Conservation (phyloP, 2,113 vertebrate genomes). For the Phrynosoma platyrhinos region DNA sequence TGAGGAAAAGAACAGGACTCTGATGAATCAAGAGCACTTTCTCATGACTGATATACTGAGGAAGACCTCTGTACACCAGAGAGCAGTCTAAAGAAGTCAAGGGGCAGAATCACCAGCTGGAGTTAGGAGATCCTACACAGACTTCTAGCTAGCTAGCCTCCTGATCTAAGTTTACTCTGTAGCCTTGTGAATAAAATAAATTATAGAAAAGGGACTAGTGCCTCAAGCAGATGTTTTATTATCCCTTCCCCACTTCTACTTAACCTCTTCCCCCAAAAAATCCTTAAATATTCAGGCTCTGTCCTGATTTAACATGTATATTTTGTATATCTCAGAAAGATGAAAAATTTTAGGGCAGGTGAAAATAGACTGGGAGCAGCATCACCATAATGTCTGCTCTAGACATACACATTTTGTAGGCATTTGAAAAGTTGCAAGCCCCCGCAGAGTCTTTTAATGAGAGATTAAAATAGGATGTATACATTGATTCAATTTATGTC, state of each 20-base stretch:
- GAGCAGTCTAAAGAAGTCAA: constrained; percentile 5
- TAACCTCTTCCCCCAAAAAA: no score
- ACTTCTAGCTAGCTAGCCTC: neutral
- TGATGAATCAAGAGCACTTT: constrained; percentile 10
- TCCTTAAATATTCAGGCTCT: neutral
- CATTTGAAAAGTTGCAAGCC: no score
- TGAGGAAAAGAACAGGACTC: neutral
- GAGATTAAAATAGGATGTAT: no score
- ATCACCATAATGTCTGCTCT: neutral
- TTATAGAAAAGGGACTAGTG: neutral
- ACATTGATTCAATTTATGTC: no score
- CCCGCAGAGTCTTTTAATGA: no score
- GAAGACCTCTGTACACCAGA: neutral
- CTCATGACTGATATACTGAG: neutral
- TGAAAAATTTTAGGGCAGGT: neutral
- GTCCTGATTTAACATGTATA: neutral
- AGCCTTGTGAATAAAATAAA: neutral
- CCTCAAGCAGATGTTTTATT: neutral
- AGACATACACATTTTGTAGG: neutral
- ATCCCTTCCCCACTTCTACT: neutral
- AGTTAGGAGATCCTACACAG: constrained; percentile 27
- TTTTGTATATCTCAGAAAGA: neutral
- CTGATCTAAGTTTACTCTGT: neutral
- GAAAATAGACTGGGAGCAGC: neutral
- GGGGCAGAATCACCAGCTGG: constrained; percentile 35